These are phyloP conservation scores for Pollenia labialis DNA, from an alignment of 2,888 invertebrate genomes.

Conservation along the genomic window DNA sequence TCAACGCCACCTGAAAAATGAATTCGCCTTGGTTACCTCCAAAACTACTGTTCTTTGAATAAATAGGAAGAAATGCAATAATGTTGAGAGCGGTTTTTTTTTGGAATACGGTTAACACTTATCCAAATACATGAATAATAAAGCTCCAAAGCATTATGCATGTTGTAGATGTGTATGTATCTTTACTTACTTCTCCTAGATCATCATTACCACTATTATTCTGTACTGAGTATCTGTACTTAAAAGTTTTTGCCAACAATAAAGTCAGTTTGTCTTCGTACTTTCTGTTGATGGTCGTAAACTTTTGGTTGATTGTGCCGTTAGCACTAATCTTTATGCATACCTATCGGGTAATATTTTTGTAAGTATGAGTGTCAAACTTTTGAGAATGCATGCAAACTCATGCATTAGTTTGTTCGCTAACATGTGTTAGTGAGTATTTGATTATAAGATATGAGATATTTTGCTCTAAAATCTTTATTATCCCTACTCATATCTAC, in stretches of 20 bases:
- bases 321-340: constrained; percentile 69
- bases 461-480: constrained; percentile 50
- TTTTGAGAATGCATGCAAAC: neutral
- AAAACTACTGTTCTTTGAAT: too few species aligned
- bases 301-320: constrained; percentile 65
- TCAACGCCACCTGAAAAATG: too few species aligned
- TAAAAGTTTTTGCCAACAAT: constrained; percentile 16
- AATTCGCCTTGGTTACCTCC: too few species aligned
- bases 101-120: constrained; percentile 31
- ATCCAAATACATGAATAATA: neutral
- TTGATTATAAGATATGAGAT: constrained; percentile 62
- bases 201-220: constrained; percentile 32
- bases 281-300: constrained; percentile 52
- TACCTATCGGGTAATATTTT: constrained; percentile 22
- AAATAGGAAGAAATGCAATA: neutral
- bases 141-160: neutral
- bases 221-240: constrained; percentile 20
- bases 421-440: constrained; percentile 4
- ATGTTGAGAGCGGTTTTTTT: neutral
- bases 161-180: neutral
- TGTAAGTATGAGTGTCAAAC: constrained; percentile 19
- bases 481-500: constrained; percentile 32
- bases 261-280: constrained; percentile 23
- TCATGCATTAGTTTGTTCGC: neutral
- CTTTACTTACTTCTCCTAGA: constrained; percentile 37